phyloP scores from a whole-genome alignment of 1,140 invertebrate species.

The Ceratoteleas bidentatus region DNA sequence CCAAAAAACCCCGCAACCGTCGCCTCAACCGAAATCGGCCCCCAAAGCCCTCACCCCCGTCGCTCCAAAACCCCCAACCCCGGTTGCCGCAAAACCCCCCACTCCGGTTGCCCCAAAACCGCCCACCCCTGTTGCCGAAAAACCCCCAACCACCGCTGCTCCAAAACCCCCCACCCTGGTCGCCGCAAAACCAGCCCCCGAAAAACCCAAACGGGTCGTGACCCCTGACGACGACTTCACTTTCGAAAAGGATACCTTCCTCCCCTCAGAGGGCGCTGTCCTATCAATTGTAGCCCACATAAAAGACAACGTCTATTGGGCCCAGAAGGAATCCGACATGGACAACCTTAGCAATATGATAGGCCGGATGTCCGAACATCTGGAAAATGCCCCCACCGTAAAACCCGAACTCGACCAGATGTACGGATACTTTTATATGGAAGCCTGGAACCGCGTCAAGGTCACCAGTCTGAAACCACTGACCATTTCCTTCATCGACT shows the following conservation, averaged over 20 bases:
- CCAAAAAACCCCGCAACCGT: too few relatives aligned
- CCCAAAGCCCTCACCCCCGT: too few relatives aligned
- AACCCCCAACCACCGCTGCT: too few relatives aligned
- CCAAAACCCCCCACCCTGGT: too few relatives aligned
- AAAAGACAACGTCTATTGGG: conserved; percentile 58
- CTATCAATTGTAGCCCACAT: neutral
- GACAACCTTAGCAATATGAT: conserved; percentile 45
- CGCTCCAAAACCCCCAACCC: too few relatives aligned
- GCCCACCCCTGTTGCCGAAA: too few relatives aligned
- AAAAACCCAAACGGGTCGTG: neutral
- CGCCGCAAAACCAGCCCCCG: too few relatives aligned
- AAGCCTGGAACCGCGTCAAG: conserved; percentile 69
- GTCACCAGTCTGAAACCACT: conserved; percentile 55
- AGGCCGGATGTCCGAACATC: conserved; percentile 18
- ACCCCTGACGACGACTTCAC: neutral
- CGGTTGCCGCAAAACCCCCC: too few relatives aligned
- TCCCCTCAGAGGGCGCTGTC: neutral
- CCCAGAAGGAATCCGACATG: conserved; percentile 54
- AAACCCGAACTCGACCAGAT: conserved; percentile 57
- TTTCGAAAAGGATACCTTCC: conserved; percentile 13
- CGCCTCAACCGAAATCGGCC: too few relatives aligned
- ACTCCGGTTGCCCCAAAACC: too few relatives aligned
- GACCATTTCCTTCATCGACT: conserved; percentile 69
- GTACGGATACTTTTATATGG: conserved; percentile 59
- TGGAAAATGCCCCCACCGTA: neutral